Evolutionary conservation across 2,113 vertebrate genomes (phyloP).

Genomic region (Pyxicephalus adspersus): DNA sequence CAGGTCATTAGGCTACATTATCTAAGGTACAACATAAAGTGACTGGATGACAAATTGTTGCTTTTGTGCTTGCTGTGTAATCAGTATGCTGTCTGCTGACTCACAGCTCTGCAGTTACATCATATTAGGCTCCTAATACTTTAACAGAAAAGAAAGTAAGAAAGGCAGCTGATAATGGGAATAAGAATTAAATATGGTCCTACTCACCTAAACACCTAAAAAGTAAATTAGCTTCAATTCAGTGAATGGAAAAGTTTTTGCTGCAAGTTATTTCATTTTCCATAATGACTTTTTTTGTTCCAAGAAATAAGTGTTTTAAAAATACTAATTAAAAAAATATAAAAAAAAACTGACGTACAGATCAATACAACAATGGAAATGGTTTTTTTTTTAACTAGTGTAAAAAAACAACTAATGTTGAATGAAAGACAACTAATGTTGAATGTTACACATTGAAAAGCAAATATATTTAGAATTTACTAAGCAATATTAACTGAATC

Average conservation of each 20-base stretch:
- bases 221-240: slow-evolving; percentile 16
- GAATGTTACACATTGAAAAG: no score
- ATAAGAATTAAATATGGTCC: slow-evolving; percentile 22
- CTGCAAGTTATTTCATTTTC: slow-evolving; percentile 28
- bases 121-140: slow-evolving; percentile 37
- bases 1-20: slow-evolving; percentile 53
- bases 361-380: no score
- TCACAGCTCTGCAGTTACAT: slow-evolving; percentile 14
- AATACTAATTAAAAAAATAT: slow-evolving; percentile 18
- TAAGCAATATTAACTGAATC: no score
- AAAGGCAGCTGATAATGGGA: not conserved
- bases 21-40: slow-evolving; percentile 54
- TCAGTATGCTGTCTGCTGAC: slow-evolving; percentile 26
- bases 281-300: slow-evolving; percentile 22
- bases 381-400: no score
- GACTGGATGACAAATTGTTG: slow-evolving; percentile 51
- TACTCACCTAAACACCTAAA: slow-evolving; percentile 4
- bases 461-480: no score
- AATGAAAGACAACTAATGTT: no score
- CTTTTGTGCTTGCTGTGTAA: slow-evolving; percentile 32
- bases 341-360: no score
- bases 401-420: no score
- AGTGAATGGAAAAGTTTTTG: slow-evolving; percentile 14
- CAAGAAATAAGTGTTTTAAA: slow-evolving; percentile 17
- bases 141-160: not conserved